phyloP scores from a whole-genome alignment of 2,888 invertebrate species.

The Prostheceraeus crozeri region DNA sequence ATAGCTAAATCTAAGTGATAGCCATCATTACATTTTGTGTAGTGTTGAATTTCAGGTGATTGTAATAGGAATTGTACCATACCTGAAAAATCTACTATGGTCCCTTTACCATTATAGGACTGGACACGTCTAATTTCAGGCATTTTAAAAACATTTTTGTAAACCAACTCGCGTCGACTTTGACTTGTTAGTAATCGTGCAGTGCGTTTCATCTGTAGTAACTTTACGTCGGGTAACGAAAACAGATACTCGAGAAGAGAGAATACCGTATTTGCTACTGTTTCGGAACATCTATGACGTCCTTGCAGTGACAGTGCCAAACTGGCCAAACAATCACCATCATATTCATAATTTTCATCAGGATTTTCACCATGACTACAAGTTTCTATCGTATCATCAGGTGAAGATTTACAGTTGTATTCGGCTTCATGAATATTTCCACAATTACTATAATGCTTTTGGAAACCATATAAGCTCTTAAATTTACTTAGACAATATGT shows the following conservation, averaged over 20 bases:
- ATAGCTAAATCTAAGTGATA: background rate
- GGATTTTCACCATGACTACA: no score
- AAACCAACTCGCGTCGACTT: background rate
- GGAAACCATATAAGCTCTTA: background rate
- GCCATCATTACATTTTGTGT: background rate
- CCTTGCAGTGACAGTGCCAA: background rate
- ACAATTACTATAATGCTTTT: conserved; percentile 2
- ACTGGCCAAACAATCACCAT: background rate
- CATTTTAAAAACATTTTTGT: background rate
- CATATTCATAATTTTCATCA: background rate
- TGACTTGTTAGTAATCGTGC: no score
- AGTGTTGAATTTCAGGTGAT: background rate
- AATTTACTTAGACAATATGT: background rate
- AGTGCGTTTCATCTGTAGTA: no score
- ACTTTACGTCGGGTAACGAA: no score
- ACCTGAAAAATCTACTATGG: background rate
- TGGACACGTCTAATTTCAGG: background rate
- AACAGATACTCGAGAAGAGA: background rate
- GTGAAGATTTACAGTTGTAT: no score
- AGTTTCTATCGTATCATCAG: no score
- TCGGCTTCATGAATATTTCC: no score
- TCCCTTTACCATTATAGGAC: background rate
- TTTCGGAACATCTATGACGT: conserved; percentile 4
- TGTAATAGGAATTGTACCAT: background rate
- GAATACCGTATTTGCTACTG: background rate